Evolutionary conservation across 2,797 vertebrate species (phyloP), one percentile per base, ranked within the genome.

Genomic region (Sternotherus odoratus): DNA sequence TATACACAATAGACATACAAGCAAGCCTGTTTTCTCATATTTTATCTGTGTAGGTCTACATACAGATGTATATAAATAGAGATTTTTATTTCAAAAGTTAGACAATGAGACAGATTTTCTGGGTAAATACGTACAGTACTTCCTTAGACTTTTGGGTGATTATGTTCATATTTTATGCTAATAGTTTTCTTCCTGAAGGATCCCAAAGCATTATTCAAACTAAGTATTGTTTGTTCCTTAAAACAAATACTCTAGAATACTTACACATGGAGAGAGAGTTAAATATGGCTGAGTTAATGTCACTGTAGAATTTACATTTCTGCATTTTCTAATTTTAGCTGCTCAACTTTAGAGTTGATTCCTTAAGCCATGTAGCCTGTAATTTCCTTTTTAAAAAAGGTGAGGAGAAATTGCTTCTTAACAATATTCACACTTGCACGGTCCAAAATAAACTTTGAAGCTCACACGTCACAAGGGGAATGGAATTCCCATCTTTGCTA

Each of bases 1-100:
- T 13, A 91, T 88, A 94, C 80, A 89, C 39, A 82, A 77, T 2
- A 82, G n/a, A 66, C 30, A 30, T 24, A 89, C 30, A 96, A 63
- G 48, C 10, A 96, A 94, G 83, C 5, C 54, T 92, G 24, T 19
- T 95, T 88, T 85, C 78, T 74, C 69, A 53, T 13, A 77, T 57
- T 87, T 60, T 95, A 51, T 91, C 43, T 69, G 66, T 12, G 21
- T 12, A 21, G 48, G 33, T 74, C 83, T 94, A 10, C 30, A 7
- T 63, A 85, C 51, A 93, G 46, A 87, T 8, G 6, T n/a, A n/a
- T 85, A 80, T 53, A 75, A 74, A 90, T 23, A n/a, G 0, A 79
- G 6, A 50, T 81, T 66, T 78, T 87, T 77, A 33, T 60, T 85
- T 82, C 69, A 56, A 90, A 92, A 54, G 74, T 28, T 83, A 87